A percentile compares a stretch with the other conserved stretches of the same genome.
Conservation (phyloP, 1,140 invertebrate species). For the Bombus breviceps region DNA sequence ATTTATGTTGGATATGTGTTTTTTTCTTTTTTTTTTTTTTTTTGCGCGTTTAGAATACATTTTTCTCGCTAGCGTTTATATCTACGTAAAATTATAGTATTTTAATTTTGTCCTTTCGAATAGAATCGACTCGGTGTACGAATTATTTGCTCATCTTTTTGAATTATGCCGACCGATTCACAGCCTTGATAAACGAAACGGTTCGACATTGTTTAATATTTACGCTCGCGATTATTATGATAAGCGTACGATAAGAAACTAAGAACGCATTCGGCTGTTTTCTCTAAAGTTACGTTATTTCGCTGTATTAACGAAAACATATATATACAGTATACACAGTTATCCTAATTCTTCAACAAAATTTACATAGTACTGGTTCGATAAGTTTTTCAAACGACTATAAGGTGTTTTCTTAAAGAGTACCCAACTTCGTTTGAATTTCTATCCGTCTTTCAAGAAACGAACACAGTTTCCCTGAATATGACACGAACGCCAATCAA, state of each 20-base stretch:
- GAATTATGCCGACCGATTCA: neutral
- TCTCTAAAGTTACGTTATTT: neutral
- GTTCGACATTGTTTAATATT: neutral
- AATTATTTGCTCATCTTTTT: neutral
- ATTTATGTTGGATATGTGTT: neutral
- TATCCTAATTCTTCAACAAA: neutral
- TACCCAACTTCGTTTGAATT: neutral
- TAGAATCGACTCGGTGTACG: neutral
- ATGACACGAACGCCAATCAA: neutral
- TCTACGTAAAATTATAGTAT: neutral
- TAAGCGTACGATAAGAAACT: neutral
- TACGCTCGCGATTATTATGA: neutral
- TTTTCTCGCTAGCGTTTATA: neutral
- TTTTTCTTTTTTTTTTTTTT: fast-evolving
- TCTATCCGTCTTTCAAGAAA: neutral
- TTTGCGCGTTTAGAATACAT: neutral
- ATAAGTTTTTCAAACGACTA: neutral
- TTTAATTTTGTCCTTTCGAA: neutral
- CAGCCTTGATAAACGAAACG: neutral
- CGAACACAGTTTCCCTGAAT: neutral
- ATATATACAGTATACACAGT: no score
- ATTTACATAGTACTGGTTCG: neutral
- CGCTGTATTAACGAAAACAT: neutral
- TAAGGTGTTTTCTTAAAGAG: neutral
- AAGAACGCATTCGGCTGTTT: neutral